These are phyloP conservation scores for Caenorhabditis auriculariae DNA, from an alignment of 2,888 invertebrate species.

Conservation along the genomic window DNA sequence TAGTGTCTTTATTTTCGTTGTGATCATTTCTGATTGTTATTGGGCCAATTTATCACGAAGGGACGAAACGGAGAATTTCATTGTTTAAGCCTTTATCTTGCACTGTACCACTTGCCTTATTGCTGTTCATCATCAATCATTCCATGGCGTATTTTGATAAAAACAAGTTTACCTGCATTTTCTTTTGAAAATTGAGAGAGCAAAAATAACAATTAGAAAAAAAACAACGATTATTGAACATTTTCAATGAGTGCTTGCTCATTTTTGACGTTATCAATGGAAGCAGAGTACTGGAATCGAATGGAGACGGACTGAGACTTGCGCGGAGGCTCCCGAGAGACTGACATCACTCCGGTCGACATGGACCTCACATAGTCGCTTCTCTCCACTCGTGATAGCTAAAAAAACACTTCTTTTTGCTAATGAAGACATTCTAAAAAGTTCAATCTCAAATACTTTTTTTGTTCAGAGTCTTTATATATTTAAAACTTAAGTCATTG, in stretches of 20 bases:
- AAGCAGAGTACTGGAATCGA: constrained; percentile 23
- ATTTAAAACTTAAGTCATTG: constrained; percentile 1
- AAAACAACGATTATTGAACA: constrained; percentile 2
- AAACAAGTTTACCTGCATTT: too few relatives aligned
- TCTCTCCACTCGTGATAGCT: constrained; percentile 13
- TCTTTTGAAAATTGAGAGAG: background rate
- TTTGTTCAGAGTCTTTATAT: background rate
- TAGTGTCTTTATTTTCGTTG: too few relatives aligned
- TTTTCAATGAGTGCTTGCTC: constrained; percentile 12
- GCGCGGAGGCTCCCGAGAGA: constrained; percentile 18
- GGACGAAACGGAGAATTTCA: constrained; percentile 7
- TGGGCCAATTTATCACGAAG: too few relatives aligned
- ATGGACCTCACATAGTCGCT: constrained; percentile 13
- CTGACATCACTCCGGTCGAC: constrained; percentile 9
- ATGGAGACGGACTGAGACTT: constrained; percentile 27
- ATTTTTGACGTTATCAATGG: constrained; percentile 18
- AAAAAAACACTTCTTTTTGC: constrained; percentile 1
- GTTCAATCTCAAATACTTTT: background rate
- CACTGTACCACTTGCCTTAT: background rate
- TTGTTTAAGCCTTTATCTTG: background rate
- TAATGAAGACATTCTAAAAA: background rate
- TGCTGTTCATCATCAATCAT: background rate
- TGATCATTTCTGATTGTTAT: too few relatives aligned
- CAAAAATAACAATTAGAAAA: constrained; percentile 2
- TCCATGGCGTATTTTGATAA: background rate